Conservation (phyloP, 2,888 invertebrate species). For the Drosophila mayaguana region DNA sequence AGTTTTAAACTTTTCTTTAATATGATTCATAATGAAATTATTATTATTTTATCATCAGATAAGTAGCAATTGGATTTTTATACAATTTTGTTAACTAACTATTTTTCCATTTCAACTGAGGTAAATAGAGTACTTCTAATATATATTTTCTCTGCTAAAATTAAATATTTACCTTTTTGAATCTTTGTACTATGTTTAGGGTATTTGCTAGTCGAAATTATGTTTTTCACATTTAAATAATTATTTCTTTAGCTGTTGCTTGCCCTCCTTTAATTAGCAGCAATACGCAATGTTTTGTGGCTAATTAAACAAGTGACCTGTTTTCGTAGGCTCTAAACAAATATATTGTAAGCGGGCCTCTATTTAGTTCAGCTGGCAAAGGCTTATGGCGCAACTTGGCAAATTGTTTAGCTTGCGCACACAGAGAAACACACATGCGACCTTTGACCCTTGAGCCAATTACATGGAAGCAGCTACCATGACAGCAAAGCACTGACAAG, state of each 20-base stretch:
- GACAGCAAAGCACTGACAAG: slow-evolving; percentile 13
- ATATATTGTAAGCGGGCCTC: slow-evolving; percentile 7
- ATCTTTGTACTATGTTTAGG: neutral
- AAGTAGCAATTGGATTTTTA: no score
- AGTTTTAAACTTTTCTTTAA: no score
- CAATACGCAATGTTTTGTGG: slow-evolving; percentile 1
- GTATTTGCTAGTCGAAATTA: neutral
- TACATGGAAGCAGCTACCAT: slow-evolving; percentile 10
- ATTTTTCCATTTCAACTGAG: no score
- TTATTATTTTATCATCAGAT: no score
- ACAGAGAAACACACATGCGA: slow-evolving; percentile 15
- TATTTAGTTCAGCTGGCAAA: slow-evolving; percentile 9
- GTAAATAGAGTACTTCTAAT: no score
- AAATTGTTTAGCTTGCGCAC: slow-evolving; percentile 5
- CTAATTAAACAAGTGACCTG: slow-evolving; percentile 36
- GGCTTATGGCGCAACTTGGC: slow-evolving; percentile 13
- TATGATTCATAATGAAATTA: no score
- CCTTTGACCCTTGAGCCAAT: slow-evolving; percentile 22
- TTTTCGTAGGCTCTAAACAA: slow-evolving; percentile 18
- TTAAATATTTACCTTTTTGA: neutral
- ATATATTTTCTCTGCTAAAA: no score
- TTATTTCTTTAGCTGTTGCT: neutral
- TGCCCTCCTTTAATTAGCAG: slow-evolving; percentile 24
- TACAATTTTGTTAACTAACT: no score
- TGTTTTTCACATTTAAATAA: slow-evolving; percentile 1